Conservation (phyloP, 2,888 invertebrate species). For the Ophion ellenae region DNA sequence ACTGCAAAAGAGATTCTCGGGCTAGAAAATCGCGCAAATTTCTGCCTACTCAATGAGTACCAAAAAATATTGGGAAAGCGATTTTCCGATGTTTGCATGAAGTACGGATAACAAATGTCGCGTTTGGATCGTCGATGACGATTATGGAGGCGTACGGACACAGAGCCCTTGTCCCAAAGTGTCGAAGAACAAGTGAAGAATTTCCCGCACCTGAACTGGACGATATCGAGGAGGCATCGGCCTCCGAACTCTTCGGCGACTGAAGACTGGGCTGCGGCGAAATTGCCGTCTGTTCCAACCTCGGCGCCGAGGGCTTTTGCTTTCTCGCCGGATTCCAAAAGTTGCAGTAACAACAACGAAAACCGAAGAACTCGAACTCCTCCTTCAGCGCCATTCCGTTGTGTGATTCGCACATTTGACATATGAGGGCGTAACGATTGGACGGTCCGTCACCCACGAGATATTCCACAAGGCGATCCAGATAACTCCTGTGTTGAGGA, state of each 20-base stretch:
- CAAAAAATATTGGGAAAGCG: not conserved
- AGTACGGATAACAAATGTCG: not conserved
- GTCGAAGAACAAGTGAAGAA: not conserved
- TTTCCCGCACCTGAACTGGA: constrained; percentile 61
- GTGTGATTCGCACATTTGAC: constrained; percentile 94
- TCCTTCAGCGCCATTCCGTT: constrained; percentile 94
- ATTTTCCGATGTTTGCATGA: not conserved
- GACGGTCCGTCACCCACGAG: constrained; percentile 97
- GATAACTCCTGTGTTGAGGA: constrained; percentile 89
- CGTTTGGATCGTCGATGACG: not conserved
- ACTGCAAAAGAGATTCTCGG: constrained; percentile 17
- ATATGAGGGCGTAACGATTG: constrained; percentile 97
- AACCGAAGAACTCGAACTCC: constrained; percentile 90
- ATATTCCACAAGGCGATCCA: constrained; percentile 97
- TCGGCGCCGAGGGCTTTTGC: constrained; percentile 92
- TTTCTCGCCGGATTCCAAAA: constrained; percentile 95
- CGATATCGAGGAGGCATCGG: constrained; percentile 56
- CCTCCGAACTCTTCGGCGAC: constrained; percentile 45
- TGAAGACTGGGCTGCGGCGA: constrained; percentile 56
- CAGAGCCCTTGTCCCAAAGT: not conserved
- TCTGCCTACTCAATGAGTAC: not conserved
- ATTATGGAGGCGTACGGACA: not conserved
- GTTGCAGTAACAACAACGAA: constrained; percentile 96
- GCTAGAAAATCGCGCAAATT: not conserved
- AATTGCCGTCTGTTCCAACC: constrained; percentile 80